These are phyloP conservation scores for Hippocampus mohnikei DNA, from an alignment of 2,113 vertebrate species.

Conservation along the genomic window DNA sequence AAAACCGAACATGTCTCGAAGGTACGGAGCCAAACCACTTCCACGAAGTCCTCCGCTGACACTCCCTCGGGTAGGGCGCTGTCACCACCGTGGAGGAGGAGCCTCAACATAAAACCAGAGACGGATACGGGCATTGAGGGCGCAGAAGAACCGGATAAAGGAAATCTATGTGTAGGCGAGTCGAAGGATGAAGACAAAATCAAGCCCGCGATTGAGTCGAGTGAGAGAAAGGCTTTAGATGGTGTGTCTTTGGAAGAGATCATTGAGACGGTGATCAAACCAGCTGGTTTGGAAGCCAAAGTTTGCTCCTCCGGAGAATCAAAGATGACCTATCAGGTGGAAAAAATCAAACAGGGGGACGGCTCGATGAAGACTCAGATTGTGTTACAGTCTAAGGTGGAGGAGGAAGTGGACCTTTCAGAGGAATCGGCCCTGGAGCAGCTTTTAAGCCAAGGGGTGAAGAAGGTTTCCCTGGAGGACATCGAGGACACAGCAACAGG, in stretches of 20 bases:
- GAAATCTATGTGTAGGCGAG: constrained; percentile 14
- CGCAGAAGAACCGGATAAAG: constrained; percentile 46
- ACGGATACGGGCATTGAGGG: constrained; percentile 51
- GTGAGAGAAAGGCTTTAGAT: constrained; percentile 61
- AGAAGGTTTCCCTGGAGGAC: constrained; percentile 74
- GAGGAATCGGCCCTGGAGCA: constrained; percentile 67
- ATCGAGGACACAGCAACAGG: constrained; percentile 73
- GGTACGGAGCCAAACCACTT: constrained; percentile 26
- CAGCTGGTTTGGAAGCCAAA: constrained; percentile 70
- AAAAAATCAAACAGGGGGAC: constrained; percentile 77
- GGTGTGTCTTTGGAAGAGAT: constrained; percentile 76
- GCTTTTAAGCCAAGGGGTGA: constrained; percentile 72
- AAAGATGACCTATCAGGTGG: constrained; percentile 77
- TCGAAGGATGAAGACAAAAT: constrained; percentile 31
- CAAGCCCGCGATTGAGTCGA: constrained; percentile 11
- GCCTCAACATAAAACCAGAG: constrained; percentile 24
- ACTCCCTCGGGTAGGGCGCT: constrained; percentile 48
- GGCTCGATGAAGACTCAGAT: constrained; percentile 81
- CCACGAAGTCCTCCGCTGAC: constrained; percentile 40
- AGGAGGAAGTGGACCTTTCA: constrained; percentile 78
- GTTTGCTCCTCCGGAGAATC: constrained; percentile 69
- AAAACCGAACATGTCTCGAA: constrained; percentile 49
- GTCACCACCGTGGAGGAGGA: constrained; percentile 52
- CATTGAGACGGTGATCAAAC: constrained; percentile 81
- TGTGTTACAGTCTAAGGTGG: constrained; percentile 80